Evolutionary conservation across 1,140 invertebrate species (phyloP).

Genomic region (Leptoteleia sp.): DNA sequence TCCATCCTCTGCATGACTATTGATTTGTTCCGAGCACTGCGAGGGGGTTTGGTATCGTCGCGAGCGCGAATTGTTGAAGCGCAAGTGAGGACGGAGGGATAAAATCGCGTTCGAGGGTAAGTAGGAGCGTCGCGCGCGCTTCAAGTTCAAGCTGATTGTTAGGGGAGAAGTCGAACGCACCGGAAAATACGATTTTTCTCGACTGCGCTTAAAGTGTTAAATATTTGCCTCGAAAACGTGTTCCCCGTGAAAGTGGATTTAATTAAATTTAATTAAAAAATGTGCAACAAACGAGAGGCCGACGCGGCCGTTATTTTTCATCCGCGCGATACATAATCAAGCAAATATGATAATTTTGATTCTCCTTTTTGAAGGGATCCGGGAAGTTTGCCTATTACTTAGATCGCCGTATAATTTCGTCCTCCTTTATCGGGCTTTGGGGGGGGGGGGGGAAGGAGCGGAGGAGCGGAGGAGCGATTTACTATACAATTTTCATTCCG

Average conservation of each 20-base stretch:
- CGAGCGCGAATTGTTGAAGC: constrained; percentile 57
- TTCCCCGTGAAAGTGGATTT: neutral
- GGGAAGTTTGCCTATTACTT: neutral
- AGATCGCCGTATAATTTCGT: constrained; percentile 15
- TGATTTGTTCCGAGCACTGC: constrained; percentile 58
- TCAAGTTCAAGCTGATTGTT: constrained; percentile 54
- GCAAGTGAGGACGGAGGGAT: constrained; percentile 43
- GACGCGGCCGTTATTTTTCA: too few species aligned
- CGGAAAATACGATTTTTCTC: constrained; percentile 52
- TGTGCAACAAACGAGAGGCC: neutral
- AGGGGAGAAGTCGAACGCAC: constrained; percentile 46
- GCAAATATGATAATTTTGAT: too few species aligned
- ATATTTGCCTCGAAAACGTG: constrained; percentile 38
- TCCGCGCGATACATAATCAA: too few species aligned
- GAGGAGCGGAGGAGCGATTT: constrained; percentile 6
- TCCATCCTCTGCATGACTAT: constrained; percentile 61
- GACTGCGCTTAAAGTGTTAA: constrained; percentile 47
- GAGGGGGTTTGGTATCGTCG: constrained; percentile 55
- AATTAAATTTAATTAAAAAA: constrained; percentile 1
- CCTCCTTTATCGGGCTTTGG: neutral
- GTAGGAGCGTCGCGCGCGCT: constrained; percentile 53
- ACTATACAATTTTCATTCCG: constrained; percentile 24
- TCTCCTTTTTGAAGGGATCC: neutral
- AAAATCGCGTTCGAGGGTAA: constrained; percentile 59
- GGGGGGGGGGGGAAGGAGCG: too few species aligned